Evolutionary conservation across 2,797 vertebrate species (phyloP).

Genomic region (Halcyon badia): DNA sequence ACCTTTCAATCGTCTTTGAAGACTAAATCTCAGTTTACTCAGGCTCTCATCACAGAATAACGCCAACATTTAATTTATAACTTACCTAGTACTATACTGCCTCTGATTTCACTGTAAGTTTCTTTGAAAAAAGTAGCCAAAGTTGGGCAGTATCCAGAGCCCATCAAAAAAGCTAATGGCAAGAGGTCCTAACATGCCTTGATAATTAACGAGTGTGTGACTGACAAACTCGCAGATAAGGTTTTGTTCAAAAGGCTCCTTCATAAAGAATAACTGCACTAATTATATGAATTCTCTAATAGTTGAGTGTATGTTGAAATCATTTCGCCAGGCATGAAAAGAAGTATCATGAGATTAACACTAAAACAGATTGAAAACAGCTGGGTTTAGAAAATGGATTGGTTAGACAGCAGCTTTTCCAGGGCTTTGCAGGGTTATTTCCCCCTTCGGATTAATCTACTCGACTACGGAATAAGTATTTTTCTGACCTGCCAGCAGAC

Average conservation of each 20-base stretch:
- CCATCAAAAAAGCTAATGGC: neutral
- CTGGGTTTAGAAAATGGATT: conserved; percentile 54
- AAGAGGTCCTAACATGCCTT: neutral
- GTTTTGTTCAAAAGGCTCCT: neutral
- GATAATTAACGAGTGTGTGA: neutral
- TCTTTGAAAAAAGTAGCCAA: neutral
- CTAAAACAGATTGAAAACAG: conserved; percentile 59
- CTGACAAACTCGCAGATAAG: neutral
- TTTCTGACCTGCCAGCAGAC: conserved; percentile 67
- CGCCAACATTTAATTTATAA: neutral
- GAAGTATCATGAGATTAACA: conserved; percentile 61
- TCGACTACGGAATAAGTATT: conserved; percentile 56
- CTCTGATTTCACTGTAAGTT: neutral
- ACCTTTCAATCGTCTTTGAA: neutral
- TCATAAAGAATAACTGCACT: neutral
- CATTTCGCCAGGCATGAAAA: conserved; percentile 53
- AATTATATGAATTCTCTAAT: conserved; percentile 36
- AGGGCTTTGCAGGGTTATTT: conserved; percentile 62
- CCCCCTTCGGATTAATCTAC: conserved; percentile 54
- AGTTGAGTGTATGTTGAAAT: conserved; percentile 41
- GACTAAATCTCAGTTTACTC: neutral
- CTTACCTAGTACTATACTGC: neutral
- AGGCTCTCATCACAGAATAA: neutral
- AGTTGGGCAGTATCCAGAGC: neutral
- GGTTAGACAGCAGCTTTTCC: conserved; percentile 45